Evolutionary conservation across 1,140 invertebrate species (phyloP).

Genomic region (Heliconius congener): DNA sequence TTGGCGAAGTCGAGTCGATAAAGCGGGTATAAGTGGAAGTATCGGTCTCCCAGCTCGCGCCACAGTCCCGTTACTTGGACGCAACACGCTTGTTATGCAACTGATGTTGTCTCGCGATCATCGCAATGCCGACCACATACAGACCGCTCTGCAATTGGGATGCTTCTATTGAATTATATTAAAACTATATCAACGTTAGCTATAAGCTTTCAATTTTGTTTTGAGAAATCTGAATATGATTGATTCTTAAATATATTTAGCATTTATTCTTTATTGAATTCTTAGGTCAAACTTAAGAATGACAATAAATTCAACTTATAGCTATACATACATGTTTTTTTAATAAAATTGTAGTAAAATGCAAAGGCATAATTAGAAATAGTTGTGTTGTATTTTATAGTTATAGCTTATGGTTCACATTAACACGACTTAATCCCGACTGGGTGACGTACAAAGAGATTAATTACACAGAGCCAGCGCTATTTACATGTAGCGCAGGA

Average conservation of each 20-base stretch:
- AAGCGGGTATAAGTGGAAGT: constrained; percentile 21
- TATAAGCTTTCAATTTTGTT: not conserved
- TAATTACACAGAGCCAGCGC: constrained; percentile 40
- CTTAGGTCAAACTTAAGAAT: no score
- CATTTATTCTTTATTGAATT: no score
- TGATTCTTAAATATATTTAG: no score
- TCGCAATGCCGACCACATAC: constrained; percentile 36
- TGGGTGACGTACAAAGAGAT: constrained; percentile 42
- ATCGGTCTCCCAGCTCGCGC: constrained; percentile 47
- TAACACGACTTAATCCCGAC: constrained; percentile 25
- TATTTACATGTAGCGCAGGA: constrained; percentile 19
- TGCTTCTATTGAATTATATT: constrained; percentile 20
- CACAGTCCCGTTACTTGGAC: constrained; percentile 69
- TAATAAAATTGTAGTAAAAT: not conserved
- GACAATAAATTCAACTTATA: no score
- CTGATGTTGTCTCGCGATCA: constrained; percentile 55
- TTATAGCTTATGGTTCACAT: constrained; percentile 19
- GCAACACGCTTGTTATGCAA: constrained; percentile 70
- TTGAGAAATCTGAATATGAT: no score
- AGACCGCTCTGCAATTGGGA: constrained; percentile 23
- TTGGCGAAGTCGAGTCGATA: constrained; percentile 43
- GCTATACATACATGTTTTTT: not conserved
- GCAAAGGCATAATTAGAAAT: not conserved
- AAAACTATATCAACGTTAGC: not conserved
- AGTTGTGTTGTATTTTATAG: not conserved